Base-by-base conservation (phyloP, 2,113 vertebrate genomes). In the Dromaius novaehollandiae region DNA sequence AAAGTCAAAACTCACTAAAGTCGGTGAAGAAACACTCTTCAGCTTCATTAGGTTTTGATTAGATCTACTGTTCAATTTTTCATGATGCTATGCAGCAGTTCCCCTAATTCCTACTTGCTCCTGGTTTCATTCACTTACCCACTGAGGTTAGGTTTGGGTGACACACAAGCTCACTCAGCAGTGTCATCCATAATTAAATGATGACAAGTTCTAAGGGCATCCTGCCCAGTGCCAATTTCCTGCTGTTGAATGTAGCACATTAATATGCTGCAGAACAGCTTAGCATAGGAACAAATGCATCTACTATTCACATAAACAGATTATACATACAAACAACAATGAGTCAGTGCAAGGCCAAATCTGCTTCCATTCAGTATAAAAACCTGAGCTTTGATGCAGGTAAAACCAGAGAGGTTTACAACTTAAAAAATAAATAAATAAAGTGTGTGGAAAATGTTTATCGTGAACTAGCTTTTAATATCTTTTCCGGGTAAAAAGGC, bases 241-340 rank as follows among this genome's bases (percentile, higher is more conserved):
- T 18, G 50, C 56, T 78, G 61, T 1, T 82, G 65, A 6, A 51
- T 11, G 10, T 1, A 56, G 6, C 48, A 32, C 18, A 46, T 28
- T 4, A 11, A 4, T 32, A 14, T 13, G 8, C 74, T 79, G 74
- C 68, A 66, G 73, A 79, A 30, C 53, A 15, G 42, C 73, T 21
- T 6, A 2, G 63, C 60, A 55, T 5, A 51, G 11, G 40, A 76
- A 7, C 42, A 19, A 71, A 50, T 4, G 61, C 21, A 36, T 40
- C 55, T 40, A 3, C 13, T 17, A 1, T 28, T 9, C 70, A 76
- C 79, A 86, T 6, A 12, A 82, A 53, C 0, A 18, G 22, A 18
- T 40, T 2, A 11, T 2, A 10, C 9, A 40, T 53, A 69, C 38
- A 13, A 20, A 30, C 0, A 21, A 14, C 79, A 86, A 53, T 0